Conservation (phyloP, 2,113 vertebrate genomes). For the Xerus inauris region DNA sequence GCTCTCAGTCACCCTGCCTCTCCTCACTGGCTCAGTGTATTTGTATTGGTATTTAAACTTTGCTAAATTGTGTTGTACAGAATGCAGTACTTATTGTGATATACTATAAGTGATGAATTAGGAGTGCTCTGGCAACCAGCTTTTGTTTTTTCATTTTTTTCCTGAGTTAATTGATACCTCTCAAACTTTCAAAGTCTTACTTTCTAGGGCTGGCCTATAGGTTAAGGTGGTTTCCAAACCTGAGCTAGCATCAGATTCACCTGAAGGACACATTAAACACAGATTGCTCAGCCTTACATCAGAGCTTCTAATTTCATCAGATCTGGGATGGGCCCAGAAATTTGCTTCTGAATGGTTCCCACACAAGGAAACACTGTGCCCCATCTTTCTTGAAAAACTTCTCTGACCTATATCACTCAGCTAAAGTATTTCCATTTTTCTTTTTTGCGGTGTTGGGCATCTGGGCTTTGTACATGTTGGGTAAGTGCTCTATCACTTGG, state of each 20-base stretch:
- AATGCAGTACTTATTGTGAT: not conserved
- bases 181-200: not conserved
- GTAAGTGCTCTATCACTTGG: not conserved
- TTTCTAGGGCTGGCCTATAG: not conserved
- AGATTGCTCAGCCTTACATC: not conserved
- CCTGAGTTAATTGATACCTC: not conserved
- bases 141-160: not conserved
- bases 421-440: not conserved
- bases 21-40: not conserved
- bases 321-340: not conserved
- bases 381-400: not conserved
- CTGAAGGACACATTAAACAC: not conserved
- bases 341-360: not conserved
- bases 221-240: not conserved
- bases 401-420: not conserved
- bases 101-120: not conserved
- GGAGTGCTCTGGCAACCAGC: not conserved
- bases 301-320: not conserved
- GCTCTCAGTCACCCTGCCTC: not conserved
- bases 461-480: too few relatives aligned
- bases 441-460: not conserved
- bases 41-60: constrained; percentile 9
- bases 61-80: not conserved
- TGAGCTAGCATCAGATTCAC: not conserved
- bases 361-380: not conserved